phyloP scores from a whole-genome alignment of 2,113 vertebrate genomes.

The Dendropsophus ebraccatus region DNA sequence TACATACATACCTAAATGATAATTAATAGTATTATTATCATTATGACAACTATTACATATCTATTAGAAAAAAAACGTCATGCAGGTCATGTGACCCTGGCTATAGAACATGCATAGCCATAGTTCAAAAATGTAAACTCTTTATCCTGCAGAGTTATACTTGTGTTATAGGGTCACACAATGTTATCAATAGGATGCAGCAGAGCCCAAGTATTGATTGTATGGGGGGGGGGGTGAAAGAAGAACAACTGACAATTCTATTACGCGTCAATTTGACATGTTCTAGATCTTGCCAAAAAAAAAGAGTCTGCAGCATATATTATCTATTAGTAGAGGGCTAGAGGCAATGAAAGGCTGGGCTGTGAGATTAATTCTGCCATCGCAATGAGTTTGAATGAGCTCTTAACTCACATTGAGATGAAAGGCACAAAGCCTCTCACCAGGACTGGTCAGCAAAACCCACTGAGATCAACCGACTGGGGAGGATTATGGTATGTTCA shows the following conservation, averaged over 20 bases:
- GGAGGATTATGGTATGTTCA: constrained; percentile 95
- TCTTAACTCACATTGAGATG: constrained; percentile 98
- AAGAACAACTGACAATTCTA: constrained; percentile 67
- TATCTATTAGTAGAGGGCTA: constrained; percentile 94
- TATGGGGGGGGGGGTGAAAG: neutral
- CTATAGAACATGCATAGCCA: too few relatives aligned
- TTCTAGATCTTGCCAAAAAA: constrained; percentile 85
- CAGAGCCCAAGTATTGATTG: constrained; percentile 1
- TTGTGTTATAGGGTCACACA: neutral
- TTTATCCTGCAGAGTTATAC: neutral
- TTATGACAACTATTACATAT: too few relatives aligned
- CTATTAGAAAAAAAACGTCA: too few relatives aligned
- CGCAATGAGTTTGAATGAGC: constrained; percentile 98
- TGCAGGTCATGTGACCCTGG: neutral
- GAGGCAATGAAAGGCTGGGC: constrained; percentile 90
- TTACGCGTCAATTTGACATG: constrained; percentile 89
- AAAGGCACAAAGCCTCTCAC: constrained; percentile 85
- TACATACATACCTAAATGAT: too few relatives aligned
- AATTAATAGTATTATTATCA: too few relatives aligned
- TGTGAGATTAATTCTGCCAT: constrained; percentile 99
- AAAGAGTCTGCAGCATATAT: constrained; percentile 96
- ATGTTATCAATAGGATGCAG: neutral
- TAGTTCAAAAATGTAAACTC: too few relatives aligned
- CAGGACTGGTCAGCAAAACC: constrained; percentile 80
- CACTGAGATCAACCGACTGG: constrained; percentile 88